Percentiles rank a stretch among this genome's conserved stretches.
phyloP scores from a whole-genome alignment of 2,888 invertebrate genomes.

The Conops quadrifasciatus region DNA sequence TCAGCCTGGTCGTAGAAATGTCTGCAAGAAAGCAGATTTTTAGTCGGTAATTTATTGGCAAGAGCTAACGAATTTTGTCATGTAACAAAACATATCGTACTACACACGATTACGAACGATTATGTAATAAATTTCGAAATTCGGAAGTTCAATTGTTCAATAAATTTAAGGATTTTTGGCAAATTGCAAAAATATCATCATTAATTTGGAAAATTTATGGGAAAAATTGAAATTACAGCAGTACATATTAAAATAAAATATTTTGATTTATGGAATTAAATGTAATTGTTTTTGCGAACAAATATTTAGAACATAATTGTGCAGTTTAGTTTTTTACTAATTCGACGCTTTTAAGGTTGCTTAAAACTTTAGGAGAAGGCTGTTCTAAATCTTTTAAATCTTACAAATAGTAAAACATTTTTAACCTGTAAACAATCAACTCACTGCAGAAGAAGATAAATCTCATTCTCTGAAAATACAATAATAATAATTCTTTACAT shows the following conservation, averaged over 20 bases:
- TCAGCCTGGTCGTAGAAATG: too few species aligned
- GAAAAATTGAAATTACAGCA: too few species aligned
- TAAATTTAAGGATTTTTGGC: not conserved
- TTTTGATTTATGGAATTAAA: not conserved
- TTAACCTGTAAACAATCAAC: not conserved
- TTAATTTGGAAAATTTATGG: not conserved
- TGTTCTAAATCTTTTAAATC: too few species aligned
- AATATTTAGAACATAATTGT: too few species aligned
- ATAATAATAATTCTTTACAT: not conserved
- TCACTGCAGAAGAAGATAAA: slow-evolving; percentile 1
- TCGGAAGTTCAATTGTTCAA: not conserved
- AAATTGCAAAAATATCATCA: not conserved
- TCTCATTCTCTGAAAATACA: not conserved
- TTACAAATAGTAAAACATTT: too few species aligned
- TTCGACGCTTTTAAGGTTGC: too few species aligned
- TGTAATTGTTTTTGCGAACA: too few species aligned
- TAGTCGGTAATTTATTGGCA: not conserved
- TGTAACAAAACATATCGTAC: not conserved
- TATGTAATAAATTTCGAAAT: not conserved
- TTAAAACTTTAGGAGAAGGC: too few species aligned
- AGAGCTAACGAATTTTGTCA: not conserved
- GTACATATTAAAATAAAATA: not conserved
- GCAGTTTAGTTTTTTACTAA: too few species aligned
- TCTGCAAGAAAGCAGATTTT: not conserved
- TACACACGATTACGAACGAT: not conserved